Conservation (phyloP, 2,888 invertebrate genomes). For the Aporophyla lueneburgensis region DNA sequence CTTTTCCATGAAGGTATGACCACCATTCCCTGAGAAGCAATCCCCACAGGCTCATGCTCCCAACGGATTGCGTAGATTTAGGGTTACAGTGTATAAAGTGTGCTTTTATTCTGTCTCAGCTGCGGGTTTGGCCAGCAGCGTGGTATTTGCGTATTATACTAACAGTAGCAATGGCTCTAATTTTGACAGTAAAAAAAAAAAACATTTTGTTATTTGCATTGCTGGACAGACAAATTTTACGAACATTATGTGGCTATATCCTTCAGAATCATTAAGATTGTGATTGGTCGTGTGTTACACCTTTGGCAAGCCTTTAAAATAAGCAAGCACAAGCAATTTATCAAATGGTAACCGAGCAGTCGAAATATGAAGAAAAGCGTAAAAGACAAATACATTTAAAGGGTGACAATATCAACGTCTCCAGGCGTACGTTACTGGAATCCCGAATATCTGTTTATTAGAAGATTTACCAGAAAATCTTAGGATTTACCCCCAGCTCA, state of each 20-base stretch:
- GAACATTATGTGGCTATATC: too few relatives aligned
- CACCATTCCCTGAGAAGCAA: background rate
- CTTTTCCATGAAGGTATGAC: background rate
- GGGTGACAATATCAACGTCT: slow-evolving; percentile 41
- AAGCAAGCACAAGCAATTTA: slow-evolving; percentile 8
- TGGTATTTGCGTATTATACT: too few relatives aligned
- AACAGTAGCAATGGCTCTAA: too few relatives aligned
- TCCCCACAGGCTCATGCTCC: background rate
- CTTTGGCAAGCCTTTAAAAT: background rate
- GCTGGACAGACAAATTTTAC: too few relatives aligned
- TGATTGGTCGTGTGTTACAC: too few relatives aligned
- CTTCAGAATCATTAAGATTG: too few relatives aligned
- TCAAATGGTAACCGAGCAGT: background rate
- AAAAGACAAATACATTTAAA: slow-evolving; percentile 22
- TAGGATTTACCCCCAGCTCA: slow-evolving; percentile 44
- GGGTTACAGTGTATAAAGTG: background rate
- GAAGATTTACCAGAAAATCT: slow-evolving; percentile 37
- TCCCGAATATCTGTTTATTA: slow-evolving; percentile 42
- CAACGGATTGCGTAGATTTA: background rate
- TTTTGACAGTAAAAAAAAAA: too few relatives aligned
- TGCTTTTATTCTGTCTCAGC: too few relatives aligned
- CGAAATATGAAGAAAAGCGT: background rate
- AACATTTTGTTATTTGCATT: too few relatives aligned
- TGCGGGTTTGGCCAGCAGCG: too few relatives aligned
- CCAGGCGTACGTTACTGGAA: slow-evolving; percentile 44